phyloP scores from a whole-genome alignment of 2,113 vertebrate genomes.

The Setophaga coronata region DNA sequence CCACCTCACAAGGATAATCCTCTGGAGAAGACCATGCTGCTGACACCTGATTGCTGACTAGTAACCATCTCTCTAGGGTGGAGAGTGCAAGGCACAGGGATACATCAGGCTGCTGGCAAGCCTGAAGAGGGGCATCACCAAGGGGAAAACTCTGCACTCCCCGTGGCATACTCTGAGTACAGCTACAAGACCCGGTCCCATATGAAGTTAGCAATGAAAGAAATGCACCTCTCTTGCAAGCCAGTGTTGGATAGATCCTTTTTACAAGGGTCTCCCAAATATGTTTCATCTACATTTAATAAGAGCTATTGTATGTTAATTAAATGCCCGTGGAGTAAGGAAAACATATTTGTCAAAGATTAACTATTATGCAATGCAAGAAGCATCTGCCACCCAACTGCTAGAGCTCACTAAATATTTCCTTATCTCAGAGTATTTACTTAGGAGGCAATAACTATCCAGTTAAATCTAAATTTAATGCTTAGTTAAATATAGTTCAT shows the following conservation, averaged over 20 bases:
- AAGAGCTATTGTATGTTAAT: slow-evolving; percentile 67
- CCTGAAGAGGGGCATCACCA: background rate
- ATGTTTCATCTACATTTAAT: slow-evolving; percentile 50
- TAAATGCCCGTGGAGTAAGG: slow-evolving; percentile 59
- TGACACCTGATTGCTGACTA: background rate
- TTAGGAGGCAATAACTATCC: slow-evolving; percentile 73
- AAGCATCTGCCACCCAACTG: slow-evolving; percentile 69
- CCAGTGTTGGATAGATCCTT: background rate
- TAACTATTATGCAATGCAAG: slow-evolving; percentile 65
- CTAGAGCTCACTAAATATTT: slow-evolving; percentile 75
- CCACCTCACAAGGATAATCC: background rate
- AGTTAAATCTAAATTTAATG: slow-evolving; percentile 78
- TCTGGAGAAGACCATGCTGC: background rate
- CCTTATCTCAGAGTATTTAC: slow-evolving; percentile 75
- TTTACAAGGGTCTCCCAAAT: background rate
- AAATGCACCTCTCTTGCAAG: background rate
- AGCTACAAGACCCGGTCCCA: background rate
- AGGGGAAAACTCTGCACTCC: background rate
- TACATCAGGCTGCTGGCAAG: background rate
- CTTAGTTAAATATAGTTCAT: slow-evolving; percentile 77
- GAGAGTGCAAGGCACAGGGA: background rate
- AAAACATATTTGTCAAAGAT: slow-evolving; percentile 69
- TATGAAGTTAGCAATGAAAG: background rate
- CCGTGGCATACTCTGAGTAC: background rate
- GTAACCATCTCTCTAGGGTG: accelerated